Conservation (phyloP, 2,888 invertebrate genomes). For the Calameuta pallipes region DNA sequence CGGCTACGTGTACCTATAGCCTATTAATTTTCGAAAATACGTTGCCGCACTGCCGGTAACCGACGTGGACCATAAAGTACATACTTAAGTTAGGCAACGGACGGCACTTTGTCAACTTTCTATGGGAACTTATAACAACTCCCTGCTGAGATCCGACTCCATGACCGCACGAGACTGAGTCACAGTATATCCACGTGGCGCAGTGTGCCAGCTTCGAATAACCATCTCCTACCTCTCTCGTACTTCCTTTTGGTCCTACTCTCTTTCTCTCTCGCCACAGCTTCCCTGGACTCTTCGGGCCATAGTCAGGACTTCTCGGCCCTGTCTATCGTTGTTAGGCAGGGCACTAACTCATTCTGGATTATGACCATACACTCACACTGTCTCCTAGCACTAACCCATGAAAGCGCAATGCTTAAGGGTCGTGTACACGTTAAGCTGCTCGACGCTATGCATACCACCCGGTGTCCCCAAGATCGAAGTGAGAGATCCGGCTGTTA, state of each 20-base stretch:
- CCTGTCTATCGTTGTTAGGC: conserved; percentile 26
- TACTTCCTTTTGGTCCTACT: conserved; percentile 14
- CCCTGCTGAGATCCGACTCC: conserved; percentile 26
- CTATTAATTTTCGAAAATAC: conserved; percentile 26
- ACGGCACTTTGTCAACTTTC: conserved; percentile 26
- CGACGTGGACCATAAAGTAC: conserved; percentile 23
- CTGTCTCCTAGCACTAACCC: conserved; percentile 16
- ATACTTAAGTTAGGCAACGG: conserved; percentile 27
- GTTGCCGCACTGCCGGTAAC: conserved; percentile 22
- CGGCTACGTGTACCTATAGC: conserved; percentile 14
- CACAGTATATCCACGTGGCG: conserved; percentile 16
- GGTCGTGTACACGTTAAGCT: neutral
- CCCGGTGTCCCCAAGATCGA: neutral
- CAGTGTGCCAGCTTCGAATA: conserved; percentile 13
- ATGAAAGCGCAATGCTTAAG: conserved; percentile 15
- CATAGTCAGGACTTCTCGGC: conserved; percentile 13
- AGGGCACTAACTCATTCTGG: conserved; percentile 27
- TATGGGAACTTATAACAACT: conserved; percentile 28
- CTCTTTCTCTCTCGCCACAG: conserved; percentile 14
- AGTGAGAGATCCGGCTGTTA: conserved; percentile 2
- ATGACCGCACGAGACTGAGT: conserved; percentile 15
- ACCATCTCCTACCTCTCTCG: conserved; percentile 21
- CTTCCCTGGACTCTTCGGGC: conserved; percentile 8
- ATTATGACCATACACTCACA: conserved; percentile 21
- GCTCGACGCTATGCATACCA: neutral